phyloP scores from a whole-genome alignment of 2,797 vertebrate genomes.

The Myoxocephalus aenaeus region DNA sequence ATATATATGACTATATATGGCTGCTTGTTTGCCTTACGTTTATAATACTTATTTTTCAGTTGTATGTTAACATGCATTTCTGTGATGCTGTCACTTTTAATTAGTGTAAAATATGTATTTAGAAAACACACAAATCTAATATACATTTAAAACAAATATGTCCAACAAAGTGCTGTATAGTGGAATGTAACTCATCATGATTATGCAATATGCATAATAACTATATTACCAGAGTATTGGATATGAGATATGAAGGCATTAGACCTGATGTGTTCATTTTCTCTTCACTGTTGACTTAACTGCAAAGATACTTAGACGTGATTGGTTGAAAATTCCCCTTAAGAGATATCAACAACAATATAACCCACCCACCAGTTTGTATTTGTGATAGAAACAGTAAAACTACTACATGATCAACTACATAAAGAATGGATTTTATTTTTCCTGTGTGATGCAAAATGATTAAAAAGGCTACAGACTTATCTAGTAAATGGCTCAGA shows the following conservation, averaged over 20 bases:
- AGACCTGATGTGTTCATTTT: conserved; percentile 28
- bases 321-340: conserved; percentile 59
- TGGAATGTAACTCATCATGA: not conserved
- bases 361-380: not conserved
- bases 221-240: conserved; percentile 18
- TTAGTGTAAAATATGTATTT: not conserved
- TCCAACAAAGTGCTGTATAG: not conserved
- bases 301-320: conserved; percentile 51
- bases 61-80: not conserved
- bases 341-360: conserved; percentile 51
- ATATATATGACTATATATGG: too few relatives aligned
- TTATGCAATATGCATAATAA: not conserved
- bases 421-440: not conserved
- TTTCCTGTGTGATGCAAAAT: not conserved
- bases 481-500: not conserved
- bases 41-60: not conserved
- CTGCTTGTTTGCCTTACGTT: not conserved
- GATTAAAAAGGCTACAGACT: not conserved
- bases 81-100: not conserved
- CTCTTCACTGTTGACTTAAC: conserved; percentile 30
- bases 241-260: conserved; percentile 22
- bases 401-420: not conserved
- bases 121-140: not conserved
- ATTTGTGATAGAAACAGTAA: not conserved
- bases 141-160: fast-evolving